These are phyloP conservation scores for Chaetura pelagica DNA, from an alignment of 2,113 vertebrate genomes.

Conservation along the genomic window DNA sequence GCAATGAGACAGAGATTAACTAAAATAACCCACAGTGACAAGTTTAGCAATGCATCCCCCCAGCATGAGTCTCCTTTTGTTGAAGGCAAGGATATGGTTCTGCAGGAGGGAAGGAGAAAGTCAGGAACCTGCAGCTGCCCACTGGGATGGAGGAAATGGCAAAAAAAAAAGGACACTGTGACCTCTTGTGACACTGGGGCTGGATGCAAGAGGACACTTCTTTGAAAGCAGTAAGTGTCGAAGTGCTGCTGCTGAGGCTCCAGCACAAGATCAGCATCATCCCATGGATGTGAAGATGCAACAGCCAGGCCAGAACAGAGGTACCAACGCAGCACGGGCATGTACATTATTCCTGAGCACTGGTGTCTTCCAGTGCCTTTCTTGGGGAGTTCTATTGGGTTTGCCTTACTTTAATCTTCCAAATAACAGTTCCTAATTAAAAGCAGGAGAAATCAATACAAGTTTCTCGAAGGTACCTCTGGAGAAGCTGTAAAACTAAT, in stretches of 20 bases:
- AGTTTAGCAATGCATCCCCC: not conserved
- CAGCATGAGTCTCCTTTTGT: not conserved
- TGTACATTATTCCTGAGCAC: accelerated
- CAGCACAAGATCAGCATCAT: not conserved
- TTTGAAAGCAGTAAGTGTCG: not conserved
- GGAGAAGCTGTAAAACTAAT: not conserved
- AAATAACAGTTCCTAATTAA: not conserved
- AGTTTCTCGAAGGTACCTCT: not conserved
- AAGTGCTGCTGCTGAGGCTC: not conserved
- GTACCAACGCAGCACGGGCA: not conserved
- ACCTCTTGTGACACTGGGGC: not conserved
- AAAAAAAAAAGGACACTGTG: not conserved
- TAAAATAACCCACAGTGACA: not conserved
- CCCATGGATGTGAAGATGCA: not conserved
- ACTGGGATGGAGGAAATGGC: not conserved
- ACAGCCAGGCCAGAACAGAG: not conserved
- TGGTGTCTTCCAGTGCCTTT: not conserved
- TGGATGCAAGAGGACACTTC: not conserved
- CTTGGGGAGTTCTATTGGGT: not conserved
- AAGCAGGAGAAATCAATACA: not conserved
- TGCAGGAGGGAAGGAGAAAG: not conserved
- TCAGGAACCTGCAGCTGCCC: not conserved
- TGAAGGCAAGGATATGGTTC: not conserved
- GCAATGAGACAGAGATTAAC: not conserved
- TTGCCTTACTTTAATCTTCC: not conserved